Base-by-base conservation (phyloP, 1,140 invertebrate genomes). In the Nymphalis io region DNA sequence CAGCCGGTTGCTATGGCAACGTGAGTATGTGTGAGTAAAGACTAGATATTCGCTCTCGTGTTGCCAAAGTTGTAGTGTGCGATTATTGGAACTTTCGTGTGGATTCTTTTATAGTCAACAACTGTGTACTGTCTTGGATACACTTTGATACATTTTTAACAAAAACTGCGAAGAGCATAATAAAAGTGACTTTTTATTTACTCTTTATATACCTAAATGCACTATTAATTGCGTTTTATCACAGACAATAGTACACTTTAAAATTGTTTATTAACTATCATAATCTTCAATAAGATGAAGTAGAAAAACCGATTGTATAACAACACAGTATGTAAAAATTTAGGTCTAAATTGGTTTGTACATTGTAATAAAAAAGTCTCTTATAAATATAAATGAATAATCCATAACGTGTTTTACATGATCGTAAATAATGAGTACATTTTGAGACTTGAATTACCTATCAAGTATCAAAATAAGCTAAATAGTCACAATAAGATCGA, bases 81-180 rank as follows among this genome's bases (percentile, higher is more conserved):
- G 81, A 80, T 85, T 83, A 81, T 76, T 80, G 76, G 76, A 77
- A 78, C 23, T 74, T 79, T 76, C 80, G 84, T 81, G 81, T 72
- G 76, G 82, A 80, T 80, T 81, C 79, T 88, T 86, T 85, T 85
- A 80, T 83, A 82, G 82, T 70, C 73, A 77, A 76, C 77, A 75
- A 78, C 70, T 68, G 72, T 83, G 55, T 80, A 80, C 58, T 59
- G 53, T 68, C 61, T 67, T 51, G 48, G 53, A 61, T 38, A 39
- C 21, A 38, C 55, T 44, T 68, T 59, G 61, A 73, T 55, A 65
- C 27, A 42, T 64, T 65, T 58, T 59, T n/a, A 13, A 15, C 3
- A 11, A 44, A 44, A 10, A 33, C 5, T 33, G 3, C 27, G 27
- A 33, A 33, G 10, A n/a, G n/a, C n/a, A n/a, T n/a, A n/a, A n/a